Evolutionary conservation across 35 echinoderm and acorn worm species (phyloP), one percentile per base, ranked within the genome.

Genomic region (Apostichopus japonicus): DNA sequence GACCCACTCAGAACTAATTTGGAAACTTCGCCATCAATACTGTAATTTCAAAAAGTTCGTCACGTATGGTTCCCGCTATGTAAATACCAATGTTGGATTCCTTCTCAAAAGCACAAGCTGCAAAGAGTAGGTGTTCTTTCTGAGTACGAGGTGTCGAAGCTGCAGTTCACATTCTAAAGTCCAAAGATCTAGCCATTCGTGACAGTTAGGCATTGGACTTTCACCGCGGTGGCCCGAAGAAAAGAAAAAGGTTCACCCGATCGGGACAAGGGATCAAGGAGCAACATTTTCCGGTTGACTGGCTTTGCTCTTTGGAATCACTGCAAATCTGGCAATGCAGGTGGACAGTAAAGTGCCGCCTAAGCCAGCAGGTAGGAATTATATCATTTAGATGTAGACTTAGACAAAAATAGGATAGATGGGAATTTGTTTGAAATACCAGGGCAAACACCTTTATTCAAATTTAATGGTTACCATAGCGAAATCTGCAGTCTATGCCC

Each of bases 241-340:
- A 84, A 84, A 84, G 81, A 84, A 57, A 83, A 57, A 23, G 81
- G 81, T 84, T 84, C 81, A 84, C 81, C 81, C 54, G 81, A 84
- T 84, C 81, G 81, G 81, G 81, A 84, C 81, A 84, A 84, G 81
- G 81, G 81, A 84, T 84, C 81, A 84, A 84, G 81, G 81, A 84
- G 81, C 81, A 84, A 84, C 81, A 59, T 84, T 84, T 84, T 84
- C 81, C 81, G 55, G 53, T 84, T 57, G 53, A 58, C 81, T 84
- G 23, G 55, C 54, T 84, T 84, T 84, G 54, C 17, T 58, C 56
- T 84, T 84, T 84, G 81, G 54, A 84, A 84, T 84, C 81, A 84
- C 81, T 84, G 27, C 81, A 84, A 84, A 84, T 84, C 81, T 56
- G 81, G 81, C 81, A 84, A 84, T 84, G 81, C 81, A 84, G 81